These are phyloP conservation scores for Coregonus sp. DNA, from an alignment of 2,797 vertebrate species.

Conservation along the genomic window DNA sequence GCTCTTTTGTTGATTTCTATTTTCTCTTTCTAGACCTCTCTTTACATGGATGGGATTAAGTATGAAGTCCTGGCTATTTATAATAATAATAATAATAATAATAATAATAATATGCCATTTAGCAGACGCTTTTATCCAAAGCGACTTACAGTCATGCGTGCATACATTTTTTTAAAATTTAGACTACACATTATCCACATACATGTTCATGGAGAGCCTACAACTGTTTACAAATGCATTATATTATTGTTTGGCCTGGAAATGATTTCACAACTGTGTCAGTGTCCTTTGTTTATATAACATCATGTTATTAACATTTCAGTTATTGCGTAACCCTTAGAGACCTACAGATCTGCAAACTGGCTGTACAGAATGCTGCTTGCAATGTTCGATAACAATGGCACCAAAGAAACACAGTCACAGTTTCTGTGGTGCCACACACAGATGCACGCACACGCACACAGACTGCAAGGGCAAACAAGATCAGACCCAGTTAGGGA, in stretches of 20 bases:
- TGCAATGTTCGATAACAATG: not conserved
- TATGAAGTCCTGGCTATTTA: conserved; percentile 2
- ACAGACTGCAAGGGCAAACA: not conserved
- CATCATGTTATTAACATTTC: not conserved
- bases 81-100: too few species aligned
- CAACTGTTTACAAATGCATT: not conserved
- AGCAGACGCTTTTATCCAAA: too few species aligned
- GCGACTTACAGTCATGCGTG: too few species aligned
- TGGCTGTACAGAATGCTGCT: not conserved
- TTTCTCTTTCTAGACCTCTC: conserved; percentile 13
- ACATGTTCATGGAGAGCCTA: not conserved
- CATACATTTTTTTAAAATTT: too few species aligned
- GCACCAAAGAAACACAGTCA: not conserved
- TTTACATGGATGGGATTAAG: conserved; percentile 19
- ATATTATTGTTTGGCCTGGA: not conserved
- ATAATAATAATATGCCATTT: too few species aligned
- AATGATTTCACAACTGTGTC: not conserved
- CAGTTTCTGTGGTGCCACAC: not conserved
- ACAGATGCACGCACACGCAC: not conserved
- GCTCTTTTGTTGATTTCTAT: conserved; percentile 2
- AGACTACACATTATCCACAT: conserved; percentile 9
- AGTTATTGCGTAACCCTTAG: not conserved
- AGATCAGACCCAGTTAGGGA: not conserved
- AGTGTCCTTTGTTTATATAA: not conserved
- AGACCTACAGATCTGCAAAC: too few species aligned